Conservation (phyloP, 2,888 invertebrate species). For the Oasisia sp. region DNA sequence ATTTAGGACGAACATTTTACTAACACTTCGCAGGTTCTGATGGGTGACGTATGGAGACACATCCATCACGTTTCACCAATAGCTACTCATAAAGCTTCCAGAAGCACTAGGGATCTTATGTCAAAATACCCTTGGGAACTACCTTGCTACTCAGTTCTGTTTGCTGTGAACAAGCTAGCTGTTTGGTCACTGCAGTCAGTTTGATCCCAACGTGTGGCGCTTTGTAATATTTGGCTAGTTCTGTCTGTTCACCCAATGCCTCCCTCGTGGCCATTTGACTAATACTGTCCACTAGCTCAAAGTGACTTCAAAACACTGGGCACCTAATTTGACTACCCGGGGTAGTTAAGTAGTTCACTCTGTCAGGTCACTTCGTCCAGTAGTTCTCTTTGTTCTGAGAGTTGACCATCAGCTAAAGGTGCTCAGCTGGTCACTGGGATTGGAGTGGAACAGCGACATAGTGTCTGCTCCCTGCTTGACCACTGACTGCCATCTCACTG, state of each 20-base stretch:
- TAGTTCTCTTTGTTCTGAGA: neutral
- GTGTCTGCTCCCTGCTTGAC: neutral
- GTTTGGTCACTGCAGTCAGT: neutral
- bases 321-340: neutral
- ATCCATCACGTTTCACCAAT: too few relatives aligned
- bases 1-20: too few relatives aligned
- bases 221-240: neutral
- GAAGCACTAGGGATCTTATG: too few relatives aligned
- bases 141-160: neutral
- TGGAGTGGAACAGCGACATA: neutral
- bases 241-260: neutral
- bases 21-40: too few relatives aligned
- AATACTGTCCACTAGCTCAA: neutral
- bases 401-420: too few relatives aligned
- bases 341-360: neutral
- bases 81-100: too few relatives aligned
- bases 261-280: neutral
- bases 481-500: neutral
- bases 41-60: too few relatives aligned
- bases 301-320: neutral
- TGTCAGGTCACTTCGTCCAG: neutral
- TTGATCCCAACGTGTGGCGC: neutral
- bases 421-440: too few relatives aligned
- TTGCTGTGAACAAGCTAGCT: neutral
- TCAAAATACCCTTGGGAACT: neutral